Evolutionary conservation across 2,888 invertebrate species (phyloP).

Genomic region (Brachypterus glaber): DNA sequence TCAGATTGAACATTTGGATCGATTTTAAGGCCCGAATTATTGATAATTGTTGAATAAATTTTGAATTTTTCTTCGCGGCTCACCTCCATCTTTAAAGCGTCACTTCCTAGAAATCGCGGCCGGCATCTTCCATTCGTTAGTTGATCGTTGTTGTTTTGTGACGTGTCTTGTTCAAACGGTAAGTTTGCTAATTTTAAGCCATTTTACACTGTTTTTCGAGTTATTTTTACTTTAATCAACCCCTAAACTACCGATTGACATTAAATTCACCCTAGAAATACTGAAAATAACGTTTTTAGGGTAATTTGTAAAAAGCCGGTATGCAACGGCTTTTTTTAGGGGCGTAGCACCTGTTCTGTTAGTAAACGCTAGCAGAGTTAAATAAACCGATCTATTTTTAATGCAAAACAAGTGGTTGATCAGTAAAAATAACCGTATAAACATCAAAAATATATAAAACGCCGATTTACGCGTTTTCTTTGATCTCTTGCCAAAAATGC

Average conservation of each 20-base stretch:
- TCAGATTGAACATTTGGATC: conserved; percentile 15
- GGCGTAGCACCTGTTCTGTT: conserved; percentile 25
- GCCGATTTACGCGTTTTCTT: too few species aligned
- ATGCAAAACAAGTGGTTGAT: conserved; percentile 25
- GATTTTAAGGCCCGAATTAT: conserved; percentile 12
- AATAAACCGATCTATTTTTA: conserved; percentile 23
- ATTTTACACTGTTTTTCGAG: conserved; percentile 1
- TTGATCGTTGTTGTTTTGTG: conserved; percentile 36
- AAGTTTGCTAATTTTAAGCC: conserved; percentile 25
- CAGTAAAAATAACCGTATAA: conserved; percentile 21
- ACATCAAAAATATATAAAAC: too few species aligned
- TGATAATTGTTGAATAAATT: conserved; percentile 19
- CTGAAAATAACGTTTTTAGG: too few species aligned
- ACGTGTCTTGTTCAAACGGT: conserved; percentile 38
- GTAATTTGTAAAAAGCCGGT: conserved; percentile 6
- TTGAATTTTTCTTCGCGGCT: conserved; percentile 28
- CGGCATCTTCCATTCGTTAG: conserved; percentile 39
- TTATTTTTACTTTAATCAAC: too few species aligned
- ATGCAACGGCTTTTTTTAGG: conserved; percentile 6
- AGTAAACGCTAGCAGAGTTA: conserved; percentile 3
- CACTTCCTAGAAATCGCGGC: conserved; percentile 33
- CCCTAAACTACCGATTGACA: too few species aligned
- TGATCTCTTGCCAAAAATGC: conserved; percentile 11
- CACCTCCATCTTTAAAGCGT: conserved; percentile 28
- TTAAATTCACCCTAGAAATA: too few species aligned